These are phyloP conservation scores for Raja brachyura DNA, from an alignment of 2,113 vertebrate species.

Conservation along the genomic window DNA sequence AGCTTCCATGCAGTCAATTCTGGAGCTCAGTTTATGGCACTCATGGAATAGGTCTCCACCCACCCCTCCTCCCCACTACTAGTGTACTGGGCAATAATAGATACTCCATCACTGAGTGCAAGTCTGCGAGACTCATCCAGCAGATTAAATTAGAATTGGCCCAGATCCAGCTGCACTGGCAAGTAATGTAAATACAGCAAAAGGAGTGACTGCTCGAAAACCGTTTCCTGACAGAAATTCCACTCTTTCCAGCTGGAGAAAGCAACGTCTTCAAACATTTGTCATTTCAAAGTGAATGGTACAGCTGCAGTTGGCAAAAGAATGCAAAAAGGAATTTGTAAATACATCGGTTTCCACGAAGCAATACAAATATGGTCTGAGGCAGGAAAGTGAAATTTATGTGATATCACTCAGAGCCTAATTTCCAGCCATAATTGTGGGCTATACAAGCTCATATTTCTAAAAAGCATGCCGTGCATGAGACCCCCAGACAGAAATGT, in stretches of 20 bases:
- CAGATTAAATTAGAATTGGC: constrained; percentile 16
- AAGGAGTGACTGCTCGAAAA: constrained; percentile 21
- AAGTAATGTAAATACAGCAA: not conserved
- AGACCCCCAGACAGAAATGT: not conserved
- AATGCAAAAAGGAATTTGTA: not conserved
- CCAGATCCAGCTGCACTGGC: not conserved
- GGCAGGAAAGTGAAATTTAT: not conserved
- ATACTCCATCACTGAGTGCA: not conserved
- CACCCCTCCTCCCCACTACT: no score
- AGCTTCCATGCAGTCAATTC: not conserved
- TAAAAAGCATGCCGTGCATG: not conserved
- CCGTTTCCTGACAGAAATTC: not conserved
- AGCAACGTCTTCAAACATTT: not conserved
- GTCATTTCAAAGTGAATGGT: not conserved
- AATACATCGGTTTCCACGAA: not conserved
- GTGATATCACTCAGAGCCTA: not conserved
- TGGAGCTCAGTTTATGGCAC: not conserved
- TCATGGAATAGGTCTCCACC: not conserved
- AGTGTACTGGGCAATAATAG: not conserved
- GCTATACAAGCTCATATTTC: not conserved
- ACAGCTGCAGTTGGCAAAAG: not conserved
- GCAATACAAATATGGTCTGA: not conserved
- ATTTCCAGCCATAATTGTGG: not conserved
- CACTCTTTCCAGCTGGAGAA: not conserved
- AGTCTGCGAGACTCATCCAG: not conserved